Conservation (phyloP, 2,113 vertebrate species). For the Sebastes schlegelii region DNA sequence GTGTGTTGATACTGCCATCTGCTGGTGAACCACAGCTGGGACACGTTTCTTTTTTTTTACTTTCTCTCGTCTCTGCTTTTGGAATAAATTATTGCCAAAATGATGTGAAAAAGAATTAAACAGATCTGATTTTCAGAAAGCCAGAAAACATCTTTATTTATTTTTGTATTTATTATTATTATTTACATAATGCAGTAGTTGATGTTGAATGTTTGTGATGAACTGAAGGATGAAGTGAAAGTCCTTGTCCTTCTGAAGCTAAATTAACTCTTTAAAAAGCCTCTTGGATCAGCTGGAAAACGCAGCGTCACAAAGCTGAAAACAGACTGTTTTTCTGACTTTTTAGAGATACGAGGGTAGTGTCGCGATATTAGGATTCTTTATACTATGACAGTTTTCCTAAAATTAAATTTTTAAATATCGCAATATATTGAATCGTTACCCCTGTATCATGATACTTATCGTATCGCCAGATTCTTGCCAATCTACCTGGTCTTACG, state of each 20-base stretch:
- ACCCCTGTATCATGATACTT: too few relatives aligned
- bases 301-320: not conserved
- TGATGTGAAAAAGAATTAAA: not conserved
- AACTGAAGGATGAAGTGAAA: not conserved
- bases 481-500: too few relatives aligned
- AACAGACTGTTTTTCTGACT: too few relatives aligned
- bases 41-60: not conserved
- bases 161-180: not conserved
- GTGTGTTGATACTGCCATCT: not conserved
- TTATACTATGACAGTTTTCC: too few relatives aligned
- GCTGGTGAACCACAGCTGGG: not conserved
- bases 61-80: not conserved
- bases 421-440: too few relatives aligned
- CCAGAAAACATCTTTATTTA: not conserved
- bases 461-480: too few relatives aligned
- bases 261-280: not conserved
- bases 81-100: conserved; percentile 46
- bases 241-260: not conserved
- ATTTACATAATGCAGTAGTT: too few relatives aligned
- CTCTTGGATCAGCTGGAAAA: not conserved
- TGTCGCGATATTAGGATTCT: too few relatives aligned
- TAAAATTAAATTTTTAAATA: too few relatives aligned
- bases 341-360: too few relatives aligned
- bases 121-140: not conserved
- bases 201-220: not conserved